phyloP scores from a whole-genome alignment of 2,113 vertebrate genomes.

The Greenwoodochromis staneri region DNA sequence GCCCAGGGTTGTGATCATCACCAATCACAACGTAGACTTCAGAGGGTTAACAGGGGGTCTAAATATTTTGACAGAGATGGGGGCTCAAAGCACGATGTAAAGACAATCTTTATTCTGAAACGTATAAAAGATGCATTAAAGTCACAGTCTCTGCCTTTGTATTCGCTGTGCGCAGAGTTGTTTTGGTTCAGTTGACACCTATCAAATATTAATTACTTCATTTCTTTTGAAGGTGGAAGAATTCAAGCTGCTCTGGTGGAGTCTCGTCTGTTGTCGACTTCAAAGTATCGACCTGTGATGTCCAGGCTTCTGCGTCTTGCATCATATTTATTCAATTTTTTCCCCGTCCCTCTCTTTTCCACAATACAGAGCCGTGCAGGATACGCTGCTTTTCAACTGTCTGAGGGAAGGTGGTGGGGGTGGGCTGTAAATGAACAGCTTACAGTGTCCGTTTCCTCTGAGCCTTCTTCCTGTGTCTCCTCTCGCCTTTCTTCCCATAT shows the following conservation, averaged over 20 bases:
- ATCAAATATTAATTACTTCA: slow-evolving; percentile 25
- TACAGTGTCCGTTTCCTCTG: background rate
- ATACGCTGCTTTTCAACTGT: slow-evolving; percentile 9
- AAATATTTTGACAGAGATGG: background rate
- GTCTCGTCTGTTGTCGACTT: slow-evolving; percentile 8
- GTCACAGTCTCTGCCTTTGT: background rate
- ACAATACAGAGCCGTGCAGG: background rate
- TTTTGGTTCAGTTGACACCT: slow-evolving; percentile 17
- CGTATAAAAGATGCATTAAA: slow-evolving; percentile 32
- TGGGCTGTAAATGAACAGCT: background rate
- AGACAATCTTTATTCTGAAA: background rate
- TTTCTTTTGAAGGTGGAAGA: slow-evolving; percentile 38
- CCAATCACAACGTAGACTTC: background rate
- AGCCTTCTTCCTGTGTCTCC: background rate
- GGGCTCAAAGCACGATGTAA: background rate
- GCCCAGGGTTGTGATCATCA: background rate
- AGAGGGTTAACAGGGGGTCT: background rate
- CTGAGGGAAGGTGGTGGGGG: background rate
- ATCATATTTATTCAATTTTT: slow-evolving; percentile 8
- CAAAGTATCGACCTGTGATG: slow-evolving; percentile 40
- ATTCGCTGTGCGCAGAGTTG: background rate
- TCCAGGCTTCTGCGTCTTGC: slow-evolving; percentile 1
- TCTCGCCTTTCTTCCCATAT: background rate
- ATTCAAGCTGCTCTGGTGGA: background rate
- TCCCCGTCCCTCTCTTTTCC: background rate